These are phyloP conservation scores for Coptodon rendalli DNA, from an alignment of 2,113 vertebrate species.

Conservation along the genomic window DNA sequence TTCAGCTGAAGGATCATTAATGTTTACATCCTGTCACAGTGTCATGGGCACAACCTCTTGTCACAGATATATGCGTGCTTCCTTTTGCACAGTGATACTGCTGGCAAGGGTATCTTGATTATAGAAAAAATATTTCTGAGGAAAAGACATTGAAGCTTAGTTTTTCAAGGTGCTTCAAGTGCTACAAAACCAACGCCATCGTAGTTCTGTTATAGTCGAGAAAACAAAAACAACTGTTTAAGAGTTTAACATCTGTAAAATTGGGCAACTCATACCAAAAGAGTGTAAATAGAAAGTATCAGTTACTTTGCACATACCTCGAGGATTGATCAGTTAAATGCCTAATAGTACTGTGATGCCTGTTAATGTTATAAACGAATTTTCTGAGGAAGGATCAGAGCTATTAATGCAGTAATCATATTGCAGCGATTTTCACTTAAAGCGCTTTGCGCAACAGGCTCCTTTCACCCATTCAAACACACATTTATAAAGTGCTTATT, in stretches of 20 bases:
- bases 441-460: not conserved
- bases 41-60: not conserved
- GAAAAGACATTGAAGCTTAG: not conserved
- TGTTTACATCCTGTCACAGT: not conserved
- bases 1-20: not conserved
- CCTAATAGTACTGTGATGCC: not conserved
- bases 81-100: not conserved
- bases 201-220: not conserved
- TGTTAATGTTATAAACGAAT: not conserved
- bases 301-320: not conserved
- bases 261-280: not conserved
- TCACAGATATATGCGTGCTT: not conserved
- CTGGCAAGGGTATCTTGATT: not conserved
- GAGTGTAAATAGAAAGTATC: not conserved
- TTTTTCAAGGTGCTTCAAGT: accelerated
- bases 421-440: not conserved
- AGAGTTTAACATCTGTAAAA: not conserved
- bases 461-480: not conserved
- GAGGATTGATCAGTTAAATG: not conserved
- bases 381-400: not conserved
- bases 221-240: not conserved
- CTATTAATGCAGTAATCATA: not conserved
- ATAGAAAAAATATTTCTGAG: not conserved
- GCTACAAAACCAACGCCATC: accelerated
- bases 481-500: not conserved